phyloP scores from a whole-genome alignment of 2,113 vertebrate species.

The Gymnobelideus leadbeateri region DNA sequence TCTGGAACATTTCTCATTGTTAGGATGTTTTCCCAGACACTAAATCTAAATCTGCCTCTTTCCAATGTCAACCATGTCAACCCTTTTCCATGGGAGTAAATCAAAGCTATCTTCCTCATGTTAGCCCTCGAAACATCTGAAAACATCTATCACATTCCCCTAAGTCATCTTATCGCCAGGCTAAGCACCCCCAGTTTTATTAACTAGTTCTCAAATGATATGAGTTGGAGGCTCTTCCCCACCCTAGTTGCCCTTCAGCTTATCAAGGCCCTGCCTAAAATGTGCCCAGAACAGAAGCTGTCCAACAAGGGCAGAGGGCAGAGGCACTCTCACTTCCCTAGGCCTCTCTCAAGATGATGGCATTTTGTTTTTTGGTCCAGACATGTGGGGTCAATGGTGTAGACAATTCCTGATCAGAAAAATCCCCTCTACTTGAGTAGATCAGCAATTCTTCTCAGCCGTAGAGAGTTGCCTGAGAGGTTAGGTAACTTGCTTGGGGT shows the following conservation, averaged over 20 bases:
- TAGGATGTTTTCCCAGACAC: not conserved
- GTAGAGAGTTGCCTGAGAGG: not conserved
- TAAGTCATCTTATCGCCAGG: not conserved
- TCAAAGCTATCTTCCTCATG: not conserved
- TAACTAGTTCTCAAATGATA: not conserved
- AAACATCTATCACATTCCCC: not conserved
- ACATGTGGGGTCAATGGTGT: not conserved
- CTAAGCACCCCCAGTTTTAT: not conserved
- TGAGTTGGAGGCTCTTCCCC: not conserved
- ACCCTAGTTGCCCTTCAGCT: not conserved
- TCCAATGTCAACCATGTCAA: not conserved
- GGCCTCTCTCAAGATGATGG: not conserved
- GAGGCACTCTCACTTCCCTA: not conserved
- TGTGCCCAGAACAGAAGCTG: not conserved
- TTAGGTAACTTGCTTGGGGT: constrained; percentile 17
- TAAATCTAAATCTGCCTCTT: not conserved
- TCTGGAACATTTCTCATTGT: not conserved
- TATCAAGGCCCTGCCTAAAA: not conserved
- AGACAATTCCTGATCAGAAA: not conserved
- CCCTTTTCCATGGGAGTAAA: not conserved
- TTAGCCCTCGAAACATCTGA: not conserved
- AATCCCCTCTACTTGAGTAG: not conserved
- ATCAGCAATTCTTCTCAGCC: not conserved
- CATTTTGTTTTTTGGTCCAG: not conserved
- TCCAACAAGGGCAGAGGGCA: constrained; percentile 21